Evolutionary conservation across 2,113 vertebrate genomes (phyloP), one percentile per base, ranked within the genome.

Genomic region (Gracilinanus agilis): DNA sequence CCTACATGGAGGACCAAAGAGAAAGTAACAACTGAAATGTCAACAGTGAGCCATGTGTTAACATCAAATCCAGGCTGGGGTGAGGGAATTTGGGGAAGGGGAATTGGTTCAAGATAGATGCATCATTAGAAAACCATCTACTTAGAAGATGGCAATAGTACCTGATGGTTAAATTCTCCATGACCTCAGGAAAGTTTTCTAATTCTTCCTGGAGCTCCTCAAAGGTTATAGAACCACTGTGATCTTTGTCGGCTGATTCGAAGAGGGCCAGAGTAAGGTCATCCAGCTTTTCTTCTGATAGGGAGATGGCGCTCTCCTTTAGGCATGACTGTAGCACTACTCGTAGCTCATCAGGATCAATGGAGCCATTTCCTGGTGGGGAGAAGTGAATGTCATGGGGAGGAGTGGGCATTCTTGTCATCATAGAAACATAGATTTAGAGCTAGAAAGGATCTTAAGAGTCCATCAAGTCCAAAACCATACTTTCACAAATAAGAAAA

Each of bases 101-200:
- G 16, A 83, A 19, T 40, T 83, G 67, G 67, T 83, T 19, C n/a
- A 40, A 83, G 10, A 23, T 83, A 19, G 21, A 40, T 27, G 34
- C 2, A 24, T 49, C 49, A 49, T 49, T 49, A 49, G 49, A 49
- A 3, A 49, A 49, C 5, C 49, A 49, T n/a, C 10, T 24, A 24
- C 3, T 53, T 0, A 3, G 0, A 0, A 0, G 23, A 27, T 2
- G 40, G 44, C 19, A 44, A 0, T 53, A 24, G 0, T 93, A 99
- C 99, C 99, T 99, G 98, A 99, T 99, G 96, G 99, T 99, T 94
- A 99, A 98, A 98, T 99, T 99, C 98, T 99, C 99, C 99, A 99
- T 98, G 92, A 99, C 99, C 55, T 99, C 99, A 0, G 99, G 99
- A 91, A 99, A 99, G 0, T 55, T 98, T 96, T 99, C 99, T 94